Conservation (phyloP, 2,888 invertebrate genomes). For the Julus scandinavius region DNA sequence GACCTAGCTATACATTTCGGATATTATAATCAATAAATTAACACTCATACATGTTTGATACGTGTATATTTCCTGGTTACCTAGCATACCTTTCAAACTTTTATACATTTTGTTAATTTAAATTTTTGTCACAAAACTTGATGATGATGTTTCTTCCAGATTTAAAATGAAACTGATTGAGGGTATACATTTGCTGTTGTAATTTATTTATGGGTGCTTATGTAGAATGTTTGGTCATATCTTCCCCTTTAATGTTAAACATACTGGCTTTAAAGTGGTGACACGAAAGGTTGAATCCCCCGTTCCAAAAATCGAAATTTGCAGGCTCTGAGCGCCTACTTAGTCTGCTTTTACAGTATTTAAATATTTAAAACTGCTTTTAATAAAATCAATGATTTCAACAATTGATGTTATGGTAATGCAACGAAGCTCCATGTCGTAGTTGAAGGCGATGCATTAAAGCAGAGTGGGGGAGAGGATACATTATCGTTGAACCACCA, state of each 20-base stretch:
- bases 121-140: too few species aligned
- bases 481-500: background rate
- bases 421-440: background rate
- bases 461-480: background rate
- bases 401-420: background rate
- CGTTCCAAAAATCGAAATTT: slow-evolving; percentile 14
- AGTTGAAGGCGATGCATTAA: background rate
- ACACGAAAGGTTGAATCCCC: background rate
- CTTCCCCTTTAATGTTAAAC: background rate
- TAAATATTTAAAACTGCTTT: slow-evolving; percentile 44
- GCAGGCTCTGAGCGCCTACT: background rate
- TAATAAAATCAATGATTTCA: slow-evolving; percentile 43
- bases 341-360: slow-evolving; percentile 37
- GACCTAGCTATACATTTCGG: too few species aligned
- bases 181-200: too few species aligned
- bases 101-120: too few species aligned
- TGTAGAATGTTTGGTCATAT: background rate
- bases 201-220: too few species aligned
- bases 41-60: too few species aligned
- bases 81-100: too few species aligned
- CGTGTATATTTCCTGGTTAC: too few species aligned
- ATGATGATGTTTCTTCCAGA: too few species aligned
- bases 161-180: too few species aligned
- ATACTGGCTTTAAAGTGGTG: background rate
- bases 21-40: too few species aligned